phyloP scores from a whole-genome alignment of 2,888 invertebrate genomes.

The Polyommatus iphigenia region DNA sequence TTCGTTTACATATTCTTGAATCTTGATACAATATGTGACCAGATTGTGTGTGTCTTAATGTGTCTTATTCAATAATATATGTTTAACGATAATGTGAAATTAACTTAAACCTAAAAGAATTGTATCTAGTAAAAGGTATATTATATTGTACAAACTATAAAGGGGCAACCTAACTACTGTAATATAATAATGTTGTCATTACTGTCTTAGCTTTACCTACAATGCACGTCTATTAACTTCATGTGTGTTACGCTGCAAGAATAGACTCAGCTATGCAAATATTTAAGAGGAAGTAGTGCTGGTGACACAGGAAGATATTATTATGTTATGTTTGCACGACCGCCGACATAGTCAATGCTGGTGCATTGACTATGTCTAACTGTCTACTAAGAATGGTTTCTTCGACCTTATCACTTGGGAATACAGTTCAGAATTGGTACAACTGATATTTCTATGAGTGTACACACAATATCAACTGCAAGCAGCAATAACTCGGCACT shows the following conservation, averaged over 20 bases:
- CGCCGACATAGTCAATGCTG: neutral
- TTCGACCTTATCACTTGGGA: neutral
- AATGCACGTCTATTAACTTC: neutral
- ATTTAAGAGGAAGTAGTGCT: conserved; percentile 8
- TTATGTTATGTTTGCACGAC: neutral
- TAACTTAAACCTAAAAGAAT: too few species aligned
- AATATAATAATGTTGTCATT: neutral
- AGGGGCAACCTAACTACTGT: neutral
- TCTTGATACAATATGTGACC: too few species aligned
- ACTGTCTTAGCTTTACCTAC: neutral
- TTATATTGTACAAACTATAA: too few species aligned
- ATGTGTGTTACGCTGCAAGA: neutral
- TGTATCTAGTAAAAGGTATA: too few species aligned
- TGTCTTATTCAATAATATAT: too few species aligned
- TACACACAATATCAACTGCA: neutral
- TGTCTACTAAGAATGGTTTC: too few species aligned
- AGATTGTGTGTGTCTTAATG: too few species aligned
- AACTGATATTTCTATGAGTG: neutral
- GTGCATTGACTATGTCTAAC: too few species aligned
- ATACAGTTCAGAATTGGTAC: neutral
- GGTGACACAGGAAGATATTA: neutral
- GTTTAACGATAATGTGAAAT: too few species aligned
- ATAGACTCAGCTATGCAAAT: conserved; percentile 1
- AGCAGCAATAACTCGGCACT: neutral
- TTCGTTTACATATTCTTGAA: too few species aligned